Base-by-base conservation (phyloP, 2,113 vertebrate genomes). In the Catagonus wagneri region DNA sequence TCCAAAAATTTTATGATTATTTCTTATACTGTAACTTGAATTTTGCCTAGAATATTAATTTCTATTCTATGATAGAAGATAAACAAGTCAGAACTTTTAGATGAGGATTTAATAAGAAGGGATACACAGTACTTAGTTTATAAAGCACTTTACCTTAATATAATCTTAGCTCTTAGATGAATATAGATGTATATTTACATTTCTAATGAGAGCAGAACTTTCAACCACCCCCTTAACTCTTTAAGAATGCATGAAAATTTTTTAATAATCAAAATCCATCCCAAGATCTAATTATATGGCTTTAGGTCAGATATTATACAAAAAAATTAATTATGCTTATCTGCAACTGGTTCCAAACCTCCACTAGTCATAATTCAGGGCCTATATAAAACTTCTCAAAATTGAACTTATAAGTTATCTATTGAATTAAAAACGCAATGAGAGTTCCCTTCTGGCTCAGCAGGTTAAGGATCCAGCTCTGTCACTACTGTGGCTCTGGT, bases 191-290 rank as follows among this genome's bases (percentile, higher is more conserved):
- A 39, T 22, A 54, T 32, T 65, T 44, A 71, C 12, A 1, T 8
- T 36, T 32, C n/a, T 80, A 29, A 3, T 2, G 44, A 60, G 3
- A 58, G 10, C n/a, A 60, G 25, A 14, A 58, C 71, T 80, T 52
- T 94, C 74, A 89, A 90, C 8, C 61, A 52, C 17, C 22, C 63
- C 58, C 22, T 93, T 56, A 79, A 58, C 12, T 66, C 16, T 39
- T 72, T 27, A 87, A 84, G 34, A 96, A 94, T 78, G 15, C 15
- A 60, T 68, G 44, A 75, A 83, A 36, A 71, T 34, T 72, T 88
- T 61, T 89, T 76, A 71, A 36, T 23, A 65, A 34, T 71, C 44
- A 93, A 81, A 91, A 83, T 89, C 74, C 50, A 80, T 22, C 39
- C 25, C 56, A 71, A 32, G 15, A 7, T 56, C 12, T 74, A 61